These are phyloP conservation scores for Sandelia bainsii DNA, from an alignment of 2,797 vertebrate genomes.

Conservation along the genomic window DNA sequence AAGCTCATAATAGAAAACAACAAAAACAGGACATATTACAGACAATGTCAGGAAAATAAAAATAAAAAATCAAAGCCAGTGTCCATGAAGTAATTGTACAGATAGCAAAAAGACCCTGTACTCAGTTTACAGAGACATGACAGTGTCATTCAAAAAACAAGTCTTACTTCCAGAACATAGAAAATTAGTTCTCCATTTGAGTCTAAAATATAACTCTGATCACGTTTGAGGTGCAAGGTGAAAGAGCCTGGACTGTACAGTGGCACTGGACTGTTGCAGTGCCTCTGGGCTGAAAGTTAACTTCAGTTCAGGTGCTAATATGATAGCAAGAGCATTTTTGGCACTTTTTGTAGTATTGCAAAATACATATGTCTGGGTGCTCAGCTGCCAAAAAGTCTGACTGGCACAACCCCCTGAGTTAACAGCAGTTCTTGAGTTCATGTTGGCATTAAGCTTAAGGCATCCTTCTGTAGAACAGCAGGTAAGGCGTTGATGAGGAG, in stretches of 20 bases:
- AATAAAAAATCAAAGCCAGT: constrained; percentile 8
- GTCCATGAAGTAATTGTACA: constrained; percentile 15
- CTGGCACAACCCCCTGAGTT: background rate
- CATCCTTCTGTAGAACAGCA: constrained; percentile 95
- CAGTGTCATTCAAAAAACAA: constrained; percentile 2
- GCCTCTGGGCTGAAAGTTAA: background rate
- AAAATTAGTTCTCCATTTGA: background rate
- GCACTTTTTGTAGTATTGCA: constrained; percentile 24
- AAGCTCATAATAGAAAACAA: constrained; percentile 7
- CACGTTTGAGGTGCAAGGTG: too few relatives aligned
- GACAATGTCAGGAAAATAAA: constrained; percentile 17
- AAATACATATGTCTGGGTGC: constrained; percentile 4
- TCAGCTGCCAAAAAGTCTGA: background rate
- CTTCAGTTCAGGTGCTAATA: constrained; percentile 6
- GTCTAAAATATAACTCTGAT: constrained; percentile 9
- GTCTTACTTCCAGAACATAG: background rate
- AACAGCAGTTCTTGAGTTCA: background rate
- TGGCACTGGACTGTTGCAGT: background rate
- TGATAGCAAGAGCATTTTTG: constrained; percentile 37
- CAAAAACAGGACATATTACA: background rate
- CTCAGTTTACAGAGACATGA: background rate
- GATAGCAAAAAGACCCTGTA: constrained; percentile 10
- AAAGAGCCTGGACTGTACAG: constrained; percentile 3
- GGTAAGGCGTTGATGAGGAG: constrained; percentile 95
- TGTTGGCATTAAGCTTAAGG: constrained; percentile 45